Conservation (phyloP, 2,797 vertebrate genomes). For the Artibeus jamaicensis region DNA sequence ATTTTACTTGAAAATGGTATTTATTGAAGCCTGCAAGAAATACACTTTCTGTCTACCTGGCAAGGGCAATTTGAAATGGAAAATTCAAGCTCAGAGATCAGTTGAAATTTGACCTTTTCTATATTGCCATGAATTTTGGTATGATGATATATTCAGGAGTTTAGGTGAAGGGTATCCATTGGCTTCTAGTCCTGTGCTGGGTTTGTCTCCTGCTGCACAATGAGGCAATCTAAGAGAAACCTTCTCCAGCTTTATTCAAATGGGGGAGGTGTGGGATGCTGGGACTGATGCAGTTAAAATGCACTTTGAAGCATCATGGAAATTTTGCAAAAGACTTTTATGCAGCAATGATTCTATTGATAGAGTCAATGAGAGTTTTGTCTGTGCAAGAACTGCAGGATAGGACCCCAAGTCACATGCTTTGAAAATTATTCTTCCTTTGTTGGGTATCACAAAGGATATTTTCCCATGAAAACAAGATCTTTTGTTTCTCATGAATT, state of each 20-base stretch:
- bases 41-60: constrained; percentile 76
- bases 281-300: constrained; percentile 69
- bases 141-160: constrained; percentile 75
- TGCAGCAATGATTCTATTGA: constrained; percentile 72
- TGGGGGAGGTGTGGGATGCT: constrained; percentile 31
- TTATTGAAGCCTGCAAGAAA: constrained; percentile 70
- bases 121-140: constrained; percentile 75
- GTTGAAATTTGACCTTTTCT: constrained; percentile 79
- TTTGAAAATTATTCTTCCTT: constrained; percentile 76
- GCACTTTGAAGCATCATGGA: constrained; percentile 68
- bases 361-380: constrained; percentile 79
- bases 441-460: constrained; percentile 76
- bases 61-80: constrained; percentile 74
- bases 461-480: constrained; percentile 73
- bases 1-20: constrained; percentile 69
- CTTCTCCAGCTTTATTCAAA: constrained; percentile 72
- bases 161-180: constrained; percentile 72
- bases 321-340: constrained; percentile 75
- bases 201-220: constrained; percentile 62
- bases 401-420: constrained; percentile 73
- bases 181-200: constrained; percentile 53
- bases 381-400: constrained; percentile 69
- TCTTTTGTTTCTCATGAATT: constrained; percentile 78
- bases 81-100: constrained; percentile 79
- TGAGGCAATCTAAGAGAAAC: constrained; percentile 71